phyloP scores from a whole-genome alignment of 2,113 vertebrate species.

The Elanoides forficatus region DNA sequence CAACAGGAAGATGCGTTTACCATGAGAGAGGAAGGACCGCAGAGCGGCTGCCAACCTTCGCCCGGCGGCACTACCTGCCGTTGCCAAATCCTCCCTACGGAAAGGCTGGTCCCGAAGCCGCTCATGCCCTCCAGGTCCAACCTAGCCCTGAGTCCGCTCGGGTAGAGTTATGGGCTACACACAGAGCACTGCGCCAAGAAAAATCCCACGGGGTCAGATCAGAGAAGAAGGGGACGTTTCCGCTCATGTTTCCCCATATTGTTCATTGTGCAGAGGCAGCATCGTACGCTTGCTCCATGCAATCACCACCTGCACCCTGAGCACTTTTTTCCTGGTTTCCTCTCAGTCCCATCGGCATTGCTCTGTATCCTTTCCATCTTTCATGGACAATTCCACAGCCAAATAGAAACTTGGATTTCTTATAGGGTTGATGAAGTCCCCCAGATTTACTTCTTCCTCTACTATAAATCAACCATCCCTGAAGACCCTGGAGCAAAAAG shows the following conservation, averaged over 20 bases:
- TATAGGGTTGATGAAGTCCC: background rate
- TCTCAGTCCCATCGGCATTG: background rate
- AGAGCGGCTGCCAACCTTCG: background rate
- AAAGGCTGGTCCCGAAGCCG: background rate
- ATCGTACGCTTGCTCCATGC: accelerated
- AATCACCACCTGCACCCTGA: background rate
- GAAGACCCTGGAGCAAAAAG: background rate
- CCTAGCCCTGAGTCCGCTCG: background rate
- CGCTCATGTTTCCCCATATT: background rate
- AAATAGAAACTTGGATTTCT: background rate
- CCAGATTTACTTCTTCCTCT: background rate
- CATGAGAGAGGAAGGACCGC: background rate
- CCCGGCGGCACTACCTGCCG: background rate
- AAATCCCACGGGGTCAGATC: background rate
- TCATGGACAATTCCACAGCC: background rate
- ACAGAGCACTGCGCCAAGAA: background rate
- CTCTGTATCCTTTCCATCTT: background rate
- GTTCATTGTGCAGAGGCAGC: background rate
- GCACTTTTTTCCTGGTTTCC: background rate
- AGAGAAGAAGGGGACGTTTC: background rate
- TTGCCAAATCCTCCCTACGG: accelerated
- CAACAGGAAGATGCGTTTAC: background rate
- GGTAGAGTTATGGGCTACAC: background rate
- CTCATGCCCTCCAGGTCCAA: background rate
- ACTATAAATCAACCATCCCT: background rate